Evolutionary conservation across 2,113 vertebrate genomes (phyloP).

Genomic region (Vicugna pacos): DNA sequence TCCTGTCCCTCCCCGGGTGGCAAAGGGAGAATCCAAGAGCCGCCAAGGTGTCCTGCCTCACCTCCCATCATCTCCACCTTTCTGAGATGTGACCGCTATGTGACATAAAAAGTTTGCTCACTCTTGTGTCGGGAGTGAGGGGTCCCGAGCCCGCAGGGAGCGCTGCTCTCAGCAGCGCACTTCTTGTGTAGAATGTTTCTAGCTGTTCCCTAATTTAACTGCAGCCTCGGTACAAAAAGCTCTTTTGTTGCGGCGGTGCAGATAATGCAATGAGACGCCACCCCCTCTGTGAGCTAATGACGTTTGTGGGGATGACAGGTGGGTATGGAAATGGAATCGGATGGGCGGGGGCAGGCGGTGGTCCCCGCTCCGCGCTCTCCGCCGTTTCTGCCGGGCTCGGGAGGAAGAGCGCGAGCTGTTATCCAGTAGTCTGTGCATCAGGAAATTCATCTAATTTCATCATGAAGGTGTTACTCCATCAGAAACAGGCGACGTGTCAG

Average conservation of each 20-base stretch:
- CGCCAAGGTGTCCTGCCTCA: background rate
- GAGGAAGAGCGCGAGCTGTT: constrained; percentile 61
- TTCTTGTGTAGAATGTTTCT: background rate
- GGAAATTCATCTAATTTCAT: constrained; percentile 80
- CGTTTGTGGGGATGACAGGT: constrained; percentile 73
- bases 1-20: rapidly evolving
- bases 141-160: background rate
- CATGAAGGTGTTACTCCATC: constrained; percentile 76
- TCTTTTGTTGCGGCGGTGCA: constrained; percentile 33
- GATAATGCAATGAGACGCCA: background rate
- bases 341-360: constrained; percentile 32
- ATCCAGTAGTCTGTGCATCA: constrained; percentile 66
- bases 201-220: constrained; percentile 48
- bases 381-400: background rate
- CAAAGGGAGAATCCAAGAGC: background rate
- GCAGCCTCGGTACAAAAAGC: constrained; percentile 6
- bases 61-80: background rate
- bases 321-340: constrained; percentile 75
- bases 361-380: background rate
- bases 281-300: constrained; percentile 63
- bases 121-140: background rate
- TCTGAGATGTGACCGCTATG: background rate
- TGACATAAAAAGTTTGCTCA: background rate
- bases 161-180: background rate
- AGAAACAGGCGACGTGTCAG: constrained; percentile 69